These are phyloP conservation scores for Tupaia tana DNA, from an alignment of 2,113 vertebrate species.

Conservation along the genomic window DNA sequence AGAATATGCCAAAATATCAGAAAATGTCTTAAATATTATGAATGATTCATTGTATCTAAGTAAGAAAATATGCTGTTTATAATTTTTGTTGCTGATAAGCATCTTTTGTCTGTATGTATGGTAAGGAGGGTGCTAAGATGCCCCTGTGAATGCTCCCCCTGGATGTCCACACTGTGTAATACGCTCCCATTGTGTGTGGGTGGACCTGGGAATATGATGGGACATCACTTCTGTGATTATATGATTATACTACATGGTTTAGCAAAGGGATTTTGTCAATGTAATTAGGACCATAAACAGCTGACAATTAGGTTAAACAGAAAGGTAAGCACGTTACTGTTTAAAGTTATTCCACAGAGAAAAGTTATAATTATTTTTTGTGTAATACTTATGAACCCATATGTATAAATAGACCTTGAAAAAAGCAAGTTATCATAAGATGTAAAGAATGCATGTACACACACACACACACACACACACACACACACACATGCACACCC, in stretches of 20 bases:
- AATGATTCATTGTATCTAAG: background rate
- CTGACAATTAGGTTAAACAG: background rate
- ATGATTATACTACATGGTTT: background rate
- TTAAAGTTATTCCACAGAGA: background rate
- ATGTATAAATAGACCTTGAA: background rate
- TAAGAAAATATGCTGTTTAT: background rate
- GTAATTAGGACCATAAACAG: background rate
- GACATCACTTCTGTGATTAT: background rate
- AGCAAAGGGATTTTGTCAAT: background rate
- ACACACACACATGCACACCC: too few species aligned
- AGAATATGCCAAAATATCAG: background rate
- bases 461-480: too few species aligned
- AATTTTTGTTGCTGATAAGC: slow-evolving; percentile 31
- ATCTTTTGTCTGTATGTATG: background rate
- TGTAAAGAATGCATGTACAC: too few species aligned
- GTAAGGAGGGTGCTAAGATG: background rate
- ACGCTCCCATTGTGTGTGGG: background rate
- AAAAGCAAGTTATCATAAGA: background rate
- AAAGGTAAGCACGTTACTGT: background rate
- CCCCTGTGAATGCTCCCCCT: background rate
- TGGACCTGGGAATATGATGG: background rate
- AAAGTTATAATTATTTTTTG: background rate
- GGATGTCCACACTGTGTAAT: background rate
- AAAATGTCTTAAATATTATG: slow-evolving; percentile 33
- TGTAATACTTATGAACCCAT: background rate